Evolutionary conservation across 1,140 invertebrate species (phyloP), one percentile per base, ranked within the genome.

Genomic region (Drosophila lacteicornis): DNA sequence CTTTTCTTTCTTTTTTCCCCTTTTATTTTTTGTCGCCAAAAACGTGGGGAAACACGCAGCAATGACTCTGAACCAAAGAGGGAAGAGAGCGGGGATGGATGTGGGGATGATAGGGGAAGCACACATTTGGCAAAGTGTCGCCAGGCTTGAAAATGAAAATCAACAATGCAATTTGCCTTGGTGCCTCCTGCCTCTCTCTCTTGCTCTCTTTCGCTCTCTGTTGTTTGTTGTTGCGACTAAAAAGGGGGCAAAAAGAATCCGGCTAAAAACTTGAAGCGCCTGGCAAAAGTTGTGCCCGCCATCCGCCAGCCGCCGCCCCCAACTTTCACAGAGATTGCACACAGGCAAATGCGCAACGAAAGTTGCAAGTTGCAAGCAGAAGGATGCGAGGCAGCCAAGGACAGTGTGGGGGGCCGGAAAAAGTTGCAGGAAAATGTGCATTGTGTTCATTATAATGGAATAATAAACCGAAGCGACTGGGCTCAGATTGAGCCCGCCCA

Each of bases 91-190:
- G n/a, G 15, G 53, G 55, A 25, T 51, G 46, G 19, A 8, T 40
- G n/a, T 45, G 58, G 43, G 69, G 55, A 57, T 53, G 65, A 61
- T 57, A 40, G 49, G 49, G 49, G 59, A 42, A 45, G 55, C 63
- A 60, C 83, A 80, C 68, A 88, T 83, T 83, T 67, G 77, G 73
- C 80, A 80, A 80, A 88, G 80, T 88, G 80, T 84, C 80, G 67
- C 83, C 82, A 90, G 84, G 84, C 84, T 90, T 88, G 85, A 88
- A 88, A 88, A 88, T 88, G 81, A 88, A 88, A 90, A 88, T 88
- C 85, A 88, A 88, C 85, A 88, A 90, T 88, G 85, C 85, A 90
- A 88, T 90, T 88, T 88, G 85, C 80, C 66, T 78, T 67, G 84
- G 80, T 80, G 77, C 74, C 74, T 62, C 80, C 51, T 77, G 27